phyloP scores from a whole-genome alignment of 2,113 vertebrate species.

The Triplophysa rosa region DNA sequence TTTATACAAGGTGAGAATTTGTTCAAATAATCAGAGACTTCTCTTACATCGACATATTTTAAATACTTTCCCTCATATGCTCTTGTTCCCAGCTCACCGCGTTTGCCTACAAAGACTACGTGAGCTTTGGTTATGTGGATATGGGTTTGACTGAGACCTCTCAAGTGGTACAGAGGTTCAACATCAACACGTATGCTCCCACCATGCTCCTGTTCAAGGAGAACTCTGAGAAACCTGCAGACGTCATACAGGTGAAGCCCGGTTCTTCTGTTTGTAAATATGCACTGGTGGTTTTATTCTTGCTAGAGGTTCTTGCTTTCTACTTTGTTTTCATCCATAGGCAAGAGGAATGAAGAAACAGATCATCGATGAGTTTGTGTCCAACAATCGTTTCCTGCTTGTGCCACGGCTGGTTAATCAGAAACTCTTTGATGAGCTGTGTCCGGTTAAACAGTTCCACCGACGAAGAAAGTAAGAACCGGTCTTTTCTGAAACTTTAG shows the following conservation, averaged over 20 bases:
- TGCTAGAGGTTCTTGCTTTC: not conserved
- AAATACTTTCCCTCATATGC: not conserved
- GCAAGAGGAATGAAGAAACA: slow-evolving; percentile 88
- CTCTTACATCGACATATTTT: not conserved
- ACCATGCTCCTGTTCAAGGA: slow-evolving; percentile 94
- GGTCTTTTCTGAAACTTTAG: not conserved
- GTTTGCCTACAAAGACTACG: slow-evolving; percentile 87
- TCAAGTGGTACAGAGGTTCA: slow-evolving; percentile 80
- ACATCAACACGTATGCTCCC: slow-evolving; percentile 83
- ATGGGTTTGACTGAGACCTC: slow-evolving; percentile 72
- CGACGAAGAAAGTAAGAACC: slow-evolving; percentile 88
- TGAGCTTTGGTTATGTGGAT: slow-evolving; percentile 88
- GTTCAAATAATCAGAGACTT: not conserved
- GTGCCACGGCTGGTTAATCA: slow-evolving; percentile 89
- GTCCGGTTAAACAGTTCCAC: slow-evolving; percentile 91
- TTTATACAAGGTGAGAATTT: slow-evolving; percentile 83
- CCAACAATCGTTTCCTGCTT: slow-evolving; percentile 91
- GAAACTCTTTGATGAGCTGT: slow-evolving; percentile 91
- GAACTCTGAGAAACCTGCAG: slow-evolving; percentile 79
- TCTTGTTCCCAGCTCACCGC: slow-evolving; percentile 79
- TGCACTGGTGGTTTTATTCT: not conserved
- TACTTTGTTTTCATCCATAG: slow-evolving; percentile 62
- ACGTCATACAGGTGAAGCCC: slow-evolving; percentile 84
- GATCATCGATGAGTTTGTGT: slow-evolving; percentile 90
- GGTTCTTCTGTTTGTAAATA: no score